phyloP scores from a whole-genome alignment of 2,797 vertebrate genomes.

The Paguma larvata region DNA sequence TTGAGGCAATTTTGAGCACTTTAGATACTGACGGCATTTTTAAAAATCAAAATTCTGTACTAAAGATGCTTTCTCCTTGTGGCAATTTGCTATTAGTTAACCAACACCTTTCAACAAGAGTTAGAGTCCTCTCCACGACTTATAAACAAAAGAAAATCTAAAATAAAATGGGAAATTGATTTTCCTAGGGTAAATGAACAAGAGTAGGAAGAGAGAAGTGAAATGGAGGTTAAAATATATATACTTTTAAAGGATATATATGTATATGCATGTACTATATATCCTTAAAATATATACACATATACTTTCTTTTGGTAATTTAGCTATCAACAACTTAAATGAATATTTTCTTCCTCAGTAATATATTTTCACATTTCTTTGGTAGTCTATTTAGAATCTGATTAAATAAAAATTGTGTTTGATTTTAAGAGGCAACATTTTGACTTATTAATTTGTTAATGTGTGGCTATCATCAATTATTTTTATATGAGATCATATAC shows the following conservation, averaged over 20 bases:
- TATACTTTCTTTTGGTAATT: not conserved
- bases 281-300: not conserved
- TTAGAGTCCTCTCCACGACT: not conserved
- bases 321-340: not conserved
- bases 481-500: not conserved
- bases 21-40: not conserved
- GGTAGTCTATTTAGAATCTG: slow-evolving; percentile 12
- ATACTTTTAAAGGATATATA: not conserved
- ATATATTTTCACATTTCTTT: slow-evolving; percentile 33
- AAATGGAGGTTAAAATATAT: not conserved
- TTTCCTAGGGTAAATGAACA: not conserved
- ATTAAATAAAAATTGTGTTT: not conserved
- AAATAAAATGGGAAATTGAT: not conserved
- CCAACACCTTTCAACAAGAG: not conserved
- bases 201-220: not conserved
- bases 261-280: not conserved
- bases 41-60: not conserved
- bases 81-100: not conserved
- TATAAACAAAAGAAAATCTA: not conserved
- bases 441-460: not conserved
- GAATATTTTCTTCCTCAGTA: not conserved
- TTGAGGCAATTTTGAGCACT: not conserved
- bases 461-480: not conserved
- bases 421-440: not conserved
- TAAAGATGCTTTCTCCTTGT: not conserved